Conservation (phyloP, 2,797 vertebrate species). For the Sebastes jordani region DNA sequence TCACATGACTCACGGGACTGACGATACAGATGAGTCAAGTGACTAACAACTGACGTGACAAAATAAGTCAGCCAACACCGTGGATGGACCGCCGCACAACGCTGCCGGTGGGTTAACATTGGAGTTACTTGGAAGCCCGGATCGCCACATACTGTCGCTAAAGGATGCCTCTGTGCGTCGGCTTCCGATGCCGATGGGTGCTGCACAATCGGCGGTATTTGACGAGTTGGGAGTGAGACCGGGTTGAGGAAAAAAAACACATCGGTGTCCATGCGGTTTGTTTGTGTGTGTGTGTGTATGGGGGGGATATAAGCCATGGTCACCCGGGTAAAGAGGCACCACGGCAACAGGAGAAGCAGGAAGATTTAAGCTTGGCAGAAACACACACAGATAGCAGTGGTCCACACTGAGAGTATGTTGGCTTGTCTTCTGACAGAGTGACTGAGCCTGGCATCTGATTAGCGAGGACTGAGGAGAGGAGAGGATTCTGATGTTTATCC, state of each 20-base stretch:
- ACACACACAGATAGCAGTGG: conserved; percentile 54
- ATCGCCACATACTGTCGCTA: too few species aligned
- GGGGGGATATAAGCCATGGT: conserved; percentile 45
- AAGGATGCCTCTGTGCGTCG: too few species aligned
- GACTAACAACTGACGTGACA: too few species aligned
- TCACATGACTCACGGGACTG: too few species aligned
- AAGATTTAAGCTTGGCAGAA: conserved; percentile 65
- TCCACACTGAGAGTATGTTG: conserved; percentile 68
- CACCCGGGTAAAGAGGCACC: conserved; percentile 45
- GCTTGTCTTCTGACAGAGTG: conserved; percentile 67
- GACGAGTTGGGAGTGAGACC: background rate
- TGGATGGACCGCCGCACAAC: too few species aligned
- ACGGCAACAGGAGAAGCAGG: conserved; percentile 63
- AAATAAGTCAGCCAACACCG: too few species aligned
- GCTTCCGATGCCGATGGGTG: too few species aligned
- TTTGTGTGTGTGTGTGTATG: background rate
- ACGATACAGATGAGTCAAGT: too few species aligned
- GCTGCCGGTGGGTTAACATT: too few species aligned
- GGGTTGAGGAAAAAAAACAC: background rate
- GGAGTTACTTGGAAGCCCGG: too few species aligned
- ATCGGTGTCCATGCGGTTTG: background rate
- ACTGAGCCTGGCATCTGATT: conserved; percentile 65
- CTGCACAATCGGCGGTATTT: too few species aligned
- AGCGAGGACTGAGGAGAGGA: conserved; percentile 13
- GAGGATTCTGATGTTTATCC: conserved; percentile 58